phyloP scores from a whole-genome alignment of 1,140 invertebrate species.

The Drosophila bocki region DNA sequence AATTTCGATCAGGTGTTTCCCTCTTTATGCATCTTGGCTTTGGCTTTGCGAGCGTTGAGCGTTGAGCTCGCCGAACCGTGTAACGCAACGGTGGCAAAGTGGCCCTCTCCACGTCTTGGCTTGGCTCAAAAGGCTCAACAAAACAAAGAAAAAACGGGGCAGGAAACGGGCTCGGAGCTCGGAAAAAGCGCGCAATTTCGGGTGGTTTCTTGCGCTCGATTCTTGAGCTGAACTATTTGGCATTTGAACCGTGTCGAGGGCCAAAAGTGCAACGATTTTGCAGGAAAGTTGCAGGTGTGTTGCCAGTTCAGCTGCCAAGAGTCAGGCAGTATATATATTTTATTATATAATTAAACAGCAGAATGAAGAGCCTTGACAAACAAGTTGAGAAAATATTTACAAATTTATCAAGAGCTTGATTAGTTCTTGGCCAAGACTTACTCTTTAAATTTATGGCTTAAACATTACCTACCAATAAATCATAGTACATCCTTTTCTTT shows the following conservation, averaged over 20 bases:
- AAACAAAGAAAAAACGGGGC: background rate
- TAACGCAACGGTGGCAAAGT: constrained; percentile 50
- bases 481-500: background rate
- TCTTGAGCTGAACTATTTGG: constrained; percentile 55
- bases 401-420: background rate
- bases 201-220: constrained; percentile 28
- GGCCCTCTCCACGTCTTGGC: constrained; percentile 6
- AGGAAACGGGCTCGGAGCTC: constrained; percentile 12
- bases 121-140: constrained; percentile 40
- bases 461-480: background rate
- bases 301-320: constrained; percentile 9
- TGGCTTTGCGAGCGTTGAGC: constrained; percentile 66
- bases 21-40: constrained; percentile 67
- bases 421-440: background rate
- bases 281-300: constrained; percentile 20
- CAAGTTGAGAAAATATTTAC: background rate
- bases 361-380: background rate
- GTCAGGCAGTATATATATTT: background rate
- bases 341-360: background rate
- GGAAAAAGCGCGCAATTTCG: constrained; percentile 59
- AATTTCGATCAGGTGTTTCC: constrained; percentile 81
- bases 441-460: background rate
- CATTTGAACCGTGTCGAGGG: constrained; percentile 70
- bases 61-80: constrained; percentile 76
- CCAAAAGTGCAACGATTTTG: constrained; percentile 45